phyloP scores from a whole-genome alignment of 2,113 vertebrate genomes.

The Pachypanchax playfairii region DNA sequence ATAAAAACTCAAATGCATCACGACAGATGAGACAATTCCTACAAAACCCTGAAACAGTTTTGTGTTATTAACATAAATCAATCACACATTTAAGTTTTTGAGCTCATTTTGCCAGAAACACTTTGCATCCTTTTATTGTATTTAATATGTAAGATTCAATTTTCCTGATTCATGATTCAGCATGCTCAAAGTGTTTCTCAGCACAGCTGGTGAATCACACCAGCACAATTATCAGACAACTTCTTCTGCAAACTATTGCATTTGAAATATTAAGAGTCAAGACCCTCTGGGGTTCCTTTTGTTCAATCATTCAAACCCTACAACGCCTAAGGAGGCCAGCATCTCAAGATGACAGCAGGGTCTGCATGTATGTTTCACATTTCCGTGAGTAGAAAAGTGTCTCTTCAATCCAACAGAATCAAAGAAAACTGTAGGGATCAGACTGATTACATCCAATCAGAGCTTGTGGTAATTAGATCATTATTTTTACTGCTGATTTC shows the following conservation, averaged over 20 bases:
- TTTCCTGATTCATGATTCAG: neutral
- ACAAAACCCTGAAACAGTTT: too few species aligned
- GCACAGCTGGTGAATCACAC: neutral
- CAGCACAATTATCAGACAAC: neutral
- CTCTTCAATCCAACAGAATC: conserved; percentile 13
- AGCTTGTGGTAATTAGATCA: conserved; percentile 26
- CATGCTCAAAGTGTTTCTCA: conserved; percentile 7
- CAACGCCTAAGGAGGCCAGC: conserved; percentile 3
- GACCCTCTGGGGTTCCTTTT: conserved; percentile 11
- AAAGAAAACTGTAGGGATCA: conserved; percentile 20
- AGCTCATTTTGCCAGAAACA: too few species aligned
- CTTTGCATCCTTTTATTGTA: too few species aligned
- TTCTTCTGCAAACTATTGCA: conserved; percentile 6
- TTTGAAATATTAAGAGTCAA: conserved; percentile 12
- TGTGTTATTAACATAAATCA: too few species aligned
- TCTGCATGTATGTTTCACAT: conserved; percentile 1
- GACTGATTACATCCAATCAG: conserved; percentile 52
- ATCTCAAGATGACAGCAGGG: conserved; percentile 14
- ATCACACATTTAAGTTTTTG: too few species aligned
- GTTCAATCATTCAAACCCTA: conserved; percentile 44
- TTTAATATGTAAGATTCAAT: too few species aligned
- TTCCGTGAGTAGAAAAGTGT: conserved; percentile 10
- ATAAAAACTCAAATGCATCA: neutral
- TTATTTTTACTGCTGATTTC: conserved; percentile 44
- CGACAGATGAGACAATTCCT: neutral